Evolutionary conservation across 2,797 vertebrate genomes (phyloP), one percentile per base, ranked within the genome.

Genomic region (Myripristis jacobus): DNA sequence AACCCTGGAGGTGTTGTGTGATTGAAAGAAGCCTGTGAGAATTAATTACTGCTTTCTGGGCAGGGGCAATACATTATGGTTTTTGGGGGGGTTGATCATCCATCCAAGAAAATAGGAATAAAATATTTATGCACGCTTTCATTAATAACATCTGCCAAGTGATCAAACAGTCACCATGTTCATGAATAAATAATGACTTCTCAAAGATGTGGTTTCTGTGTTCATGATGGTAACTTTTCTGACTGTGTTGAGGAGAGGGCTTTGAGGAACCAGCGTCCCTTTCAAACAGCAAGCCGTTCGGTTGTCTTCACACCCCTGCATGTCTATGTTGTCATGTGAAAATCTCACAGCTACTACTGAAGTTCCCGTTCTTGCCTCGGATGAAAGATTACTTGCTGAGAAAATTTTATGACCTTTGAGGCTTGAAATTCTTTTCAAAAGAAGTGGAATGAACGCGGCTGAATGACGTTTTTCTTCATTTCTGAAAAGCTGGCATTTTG

Each of bases 171-270:
- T 18, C 16, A 19, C 24, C 21, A 9, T 34, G 65, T 43, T 69
- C 73, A 74, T 89, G 3, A 88, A 93, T 89, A 82, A 87, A 3
- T 89, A 19, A 92, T 76, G 6, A 58, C 21, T 11, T 18, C 74
- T 6, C 47, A 41, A 16, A 41, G 22, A 36, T 31, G 15, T 46
- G 15, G 6, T 46, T 4, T 46, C 15, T 3, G 13, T 36, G 34
- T 51, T 56, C 6, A 59, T 64, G 3, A 64, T 10, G 31, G 31
- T 34, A 34, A 34, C 29, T 31, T 31, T 31, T 31, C 29, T 31
- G 4, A 31, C 29, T 4, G 8, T 31, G 29, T 31, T 2, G 29
- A 31, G 29, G 29, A 31, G 29, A 31, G 8, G 29, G 29, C 8
- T 31, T 31, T 4, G 4, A 31, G 29, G 29, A 31, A 31, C 8